Base-by-base conservation (phyloP, 2,888 invertebrate species). In the Smittia sp. region DNA sequence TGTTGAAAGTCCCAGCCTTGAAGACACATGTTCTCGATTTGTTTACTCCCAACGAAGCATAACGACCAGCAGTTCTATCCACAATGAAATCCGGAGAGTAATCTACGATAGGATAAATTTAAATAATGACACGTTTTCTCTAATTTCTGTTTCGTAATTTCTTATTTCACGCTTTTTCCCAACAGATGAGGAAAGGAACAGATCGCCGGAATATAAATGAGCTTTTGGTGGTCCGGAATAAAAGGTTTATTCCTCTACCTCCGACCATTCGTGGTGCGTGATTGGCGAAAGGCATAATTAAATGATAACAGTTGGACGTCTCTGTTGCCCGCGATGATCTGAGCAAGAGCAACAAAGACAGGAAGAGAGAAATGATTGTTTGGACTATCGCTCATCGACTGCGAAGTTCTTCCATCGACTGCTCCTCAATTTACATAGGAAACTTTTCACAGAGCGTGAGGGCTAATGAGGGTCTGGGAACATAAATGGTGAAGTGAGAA, bases 291-390 rank as follows among this genome's bases (percentile, higher is more conserved):
- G 62, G 13, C 54, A 58, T 72, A 72, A 72, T 72, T 72, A 72
- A 72, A 72, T 72, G 72, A 72, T 72, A 72, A 72, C 72, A 72
- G 72, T 72, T 72, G 72, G 72, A 58, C 67, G 41, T 46, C 67
- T n/a, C n/a, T n/a, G n/a, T n/a, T n/a, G n/a, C n/a, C 32, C 24
- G 13, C 22, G 18, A 9, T 39, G 25, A 25, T 22, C 65, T 32
- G 38, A 41, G 24, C 4, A 39, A 41, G 24, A 67, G n/a, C 11
- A 69, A 39, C n/a, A 52, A 52, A 25, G 15, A 52, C n/a, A 20
- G 25, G 24, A 22, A 18, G 52, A 46, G 52, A 15, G 18, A 46
- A 46, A 15, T 46, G 32, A 32, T 32, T 6, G n/a, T n/a, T n/a
- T n/a, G n/a, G n/a, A n/a, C n/a, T n/a, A n/a, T n/a, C n/a, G n/a